Percentiles rank a stretch among this genome's conserved stretches.
Conservation (phyloP, 30 jellyfish, hydroid and myxozoan species). For the Phacellophora camtschatica region DNA sequence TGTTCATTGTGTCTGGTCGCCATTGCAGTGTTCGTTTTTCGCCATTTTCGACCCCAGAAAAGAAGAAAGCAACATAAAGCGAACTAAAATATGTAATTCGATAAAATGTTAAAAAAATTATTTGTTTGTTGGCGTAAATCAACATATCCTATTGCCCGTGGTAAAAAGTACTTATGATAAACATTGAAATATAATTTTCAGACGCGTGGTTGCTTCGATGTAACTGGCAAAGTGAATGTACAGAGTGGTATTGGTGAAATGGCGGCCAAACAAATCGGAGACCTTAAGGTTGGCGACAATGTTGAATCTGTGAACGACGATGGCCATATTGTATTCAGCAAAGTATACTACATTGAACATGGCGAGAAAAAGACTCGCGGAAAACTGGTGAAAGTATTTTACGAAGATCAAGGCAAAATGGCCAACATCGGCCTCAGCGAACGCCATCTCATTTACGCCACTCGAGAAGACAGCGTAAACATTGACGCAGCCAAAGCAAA, state of each 20-base stretch:
- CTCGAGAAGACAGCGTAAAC: not conserved
- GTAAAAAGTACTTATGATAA: not conserved
- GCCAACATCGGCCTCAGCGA: slow-evolving; percentile 37
- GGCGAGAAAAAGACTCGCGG: slow-evolving; percentile 2
- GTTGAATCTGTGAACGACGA: slow-evolving; percentile 49
- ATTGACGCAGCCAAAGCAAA: slow-evolving; percentile 16
- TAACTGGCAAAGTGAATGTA: not conserved
- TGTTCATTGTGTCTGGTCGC: too few species aligned
- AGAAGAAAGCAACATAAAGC: too few species aligned
- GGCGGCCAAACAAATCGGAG: not conserved
- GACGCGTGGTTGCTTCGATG: slow-evolving; percentile 46
- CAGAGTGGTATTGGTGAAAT: not conserved
- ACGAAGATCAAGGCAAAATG: not conserved
- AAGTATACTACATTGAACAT: slow-evolving; percentile 51
- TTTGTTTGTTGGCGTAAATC: too few species aligned
- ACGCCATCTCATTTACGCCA: slow-evolving; percentile 58
- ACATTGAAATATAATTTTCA: not conserved
- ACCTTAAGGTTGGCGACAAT: slow-evolving; percentile 35
- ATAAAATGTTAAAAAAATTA: too few species aligned
- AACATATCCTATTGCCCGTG: not conserved
- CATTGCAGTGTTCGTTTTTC: too few species aligned
- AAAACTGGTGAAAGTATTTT: slow-evolving; percentile 1
- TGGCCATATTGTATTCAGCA: slow-evolving; percentile 26
- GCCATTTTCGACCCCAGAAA: too few species aligned
- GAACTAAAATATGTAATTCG: too few species aligned